Conservation (phyloP, 2,888 invertebrate genomes). For the Dorcus hopei region DNA sequence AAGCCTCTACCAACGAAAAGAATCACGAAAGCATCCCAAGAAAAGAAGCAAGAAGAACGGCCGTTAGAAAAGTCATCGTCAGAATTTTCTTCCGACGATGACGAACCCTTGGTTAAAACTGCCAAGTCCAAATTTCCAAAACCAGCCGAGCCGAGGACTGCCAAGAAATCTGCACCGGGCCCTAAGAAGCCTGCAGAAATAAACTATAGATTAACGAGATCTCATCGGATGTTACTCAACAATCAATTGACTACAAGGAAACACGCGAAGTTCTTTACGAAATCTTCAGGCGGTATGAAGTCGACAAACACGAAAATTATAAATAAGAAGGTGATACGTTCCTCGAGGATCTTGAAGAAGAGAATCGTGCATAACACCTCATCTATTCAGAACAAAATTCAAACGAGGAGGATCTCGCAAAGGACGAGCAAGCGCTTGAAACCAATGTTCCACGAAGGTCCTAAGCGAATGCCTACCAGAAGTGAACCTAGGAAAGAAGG, state of each 20-base stretch:
- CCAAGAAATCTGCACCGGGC: constrained; percentile 23
- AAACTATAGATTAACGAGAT: constrained; percentile 35
- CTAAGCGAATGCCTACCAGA: too few species aligned
- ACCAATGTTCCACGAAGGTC: too few species aligned
- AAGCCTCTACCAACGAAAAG: constrained; percentile 1
- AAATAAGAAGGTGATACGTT: constrained; percentile 8
- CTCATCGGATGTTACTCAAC: constrained; percentile 15
- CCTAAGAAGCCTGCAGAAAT: constrained; percentile 28
- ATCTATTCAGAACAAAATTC: neutral
- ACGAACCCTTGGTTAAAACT: constrained; percentile 47
- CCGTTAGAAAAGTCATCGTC: constrained; percentile 26
- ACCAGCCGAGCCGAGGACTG: constrained; percentile 12
- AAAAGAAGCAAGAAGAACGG: neutral
- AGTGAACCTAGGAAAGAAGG: too few species aligned
- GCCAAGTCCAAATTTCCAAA: constrained; percentile 20
- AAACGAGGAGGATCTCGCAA: too few species aligned
- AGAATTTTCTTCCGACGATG: constrained; percentile 56
- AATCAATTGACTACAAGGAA: constrained; percentile 6
- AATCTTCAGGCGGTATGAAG: constrained; percentile 7
- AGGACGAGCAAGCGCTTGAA: too few species aligned
- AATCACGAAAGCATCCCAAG: constrained; percentile 11
- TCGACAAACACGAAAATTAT: constrained; percentile 1
- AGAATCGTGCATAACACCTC: constrained; percentile 7
- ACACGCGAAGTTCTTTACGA: constrained; percentile 11
- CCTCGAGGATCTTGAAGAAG: constrained; percentile 2